Evolutionary conservation across 2,888 invertebrate species (phyloP).

Genomic region (Drosophila incognita): DNA sequence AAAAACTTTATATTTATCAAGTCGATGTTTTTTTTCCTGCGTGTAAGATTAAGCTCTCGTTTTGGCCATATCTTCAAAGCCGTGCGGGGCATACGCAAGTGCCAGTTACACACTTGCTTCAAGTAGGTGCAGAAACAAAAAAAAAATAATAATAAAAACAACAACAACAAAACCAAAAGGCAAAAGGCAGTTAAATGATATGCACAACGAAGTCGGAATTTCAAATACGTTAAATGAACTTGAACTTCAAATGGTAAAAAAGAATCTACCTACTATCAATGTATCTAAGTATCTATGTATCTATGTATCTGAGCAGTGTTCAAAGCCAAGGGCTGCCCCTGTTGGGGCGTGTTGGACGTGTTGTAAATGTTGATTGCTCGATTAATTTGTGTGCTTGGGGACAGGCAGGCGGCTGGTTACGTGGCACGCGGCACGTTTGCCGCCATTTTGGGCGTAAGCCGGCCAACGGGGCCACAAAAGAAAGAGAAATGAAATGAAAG

Average conservation of each 20-base stretch:
- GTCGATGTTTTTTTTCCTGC: not conserved
- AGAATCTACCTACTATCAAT: constrained; percentile 13
- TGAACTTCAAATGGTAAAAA: constrained; percentile 73
- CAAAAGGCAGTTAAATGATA: constrained; percentile 45
- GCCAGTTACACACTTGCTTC: constrained; percentile 58
- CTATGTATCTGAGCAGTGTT: not conserved
- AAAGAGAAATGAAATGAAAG: constrained; percentile 69
- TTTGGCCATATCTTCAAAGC: constrained; percentile 17
- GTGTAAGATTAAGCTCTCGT: constrained; percentile 5
- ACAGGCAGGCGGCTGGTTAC: constrained; percentile 33
- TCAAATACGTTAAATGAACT: constrained; percentile 75
- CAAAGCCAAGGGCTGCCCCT: constrained; percentile 61
- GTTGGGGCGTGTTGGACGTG: constrained; percentile 60
- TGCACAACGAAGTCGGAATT: constrained; percentile 54
- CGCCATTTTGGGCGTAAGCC: constrained; percentile 55
- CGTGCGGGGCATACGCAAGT: constrained; percentile 59
- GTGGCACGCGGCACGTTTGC: constrained; percentile 65
- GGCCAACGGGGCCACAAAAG: constrained; percentile 47
- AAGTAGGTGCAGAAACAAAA: constrained; percentile 42
- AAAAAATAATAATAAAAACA: too few relatives aligned
- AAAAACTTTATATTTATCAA: too few relatives aligned
- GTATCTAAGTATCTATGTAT: not conserved
- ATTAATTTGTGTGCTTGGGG: constrained; percentile 12
- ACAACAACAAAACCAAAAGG: not conserved
- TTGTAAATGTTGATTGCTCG: constrained; percentile 48